Evolutionary conservation across 2,113 vertebrate genomes (phyloP), one percentile per base, ranked within the genome.

Genomic region (Calyptomena viridis): DNA sequence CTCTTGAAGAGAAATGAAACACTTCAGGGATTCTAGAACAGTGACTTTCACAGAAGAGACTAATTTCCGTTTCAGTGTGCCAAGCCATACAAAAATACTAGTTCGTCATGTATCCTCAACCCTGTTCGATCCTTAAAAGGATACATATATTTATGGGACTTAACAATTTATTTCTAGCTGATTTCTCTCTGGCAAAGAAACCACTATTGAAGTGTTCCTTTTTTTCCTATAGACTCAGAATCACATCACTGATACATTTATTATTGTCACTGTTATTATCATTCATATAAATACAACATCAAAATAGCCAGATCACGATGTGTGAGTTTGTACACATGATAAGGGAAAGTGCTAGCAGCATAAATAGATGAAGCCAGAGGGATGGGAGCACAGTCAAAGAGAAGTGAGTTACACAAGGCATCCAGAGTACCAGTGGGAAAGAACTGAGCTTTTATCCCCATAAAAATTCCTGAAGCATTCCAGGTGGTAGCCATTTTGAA

Each of bases 1-100:
- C 63, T 69, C 71, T 95, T 25, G 78, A 23, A 94, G 42, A 27
- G 31, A 90, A 88, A 94, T 86, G 6, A 95, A 97, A 95, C 94
- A 95, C 62, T 90, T 28, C 39, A 73, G 44, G 37, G 40, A 83
- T 91, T 72, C 62, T 86, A 71, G 71, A 94, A 67, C 76, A 84
- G 73, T 35, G 71, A 40, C 23, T 93, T 95, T 91, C 42, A 90
- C 30, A 59, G 87, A 71, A 84, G 37, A 69, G 28, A 95, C 84
- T 94, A 71, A 77, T 64, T 96, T 94, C 21, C 93, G 33, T 85
- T 67, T 39, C 12, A 68, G 17, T 14, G 31, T 53, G 79, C 69
- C 88, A 95, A 93, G 30, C 39, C 52, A 75, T 69, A 81, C 27
- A 84, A 93, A 95, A 82, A 77, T 49, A 88, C 79, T 68, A 56